Percentiles rank a stretch among this genome's conserved stretches.
Evolutionary conservation across 1,140 invertebrate genomes (phyloP).

Genomic region (Achatina immaculata): DNA sequence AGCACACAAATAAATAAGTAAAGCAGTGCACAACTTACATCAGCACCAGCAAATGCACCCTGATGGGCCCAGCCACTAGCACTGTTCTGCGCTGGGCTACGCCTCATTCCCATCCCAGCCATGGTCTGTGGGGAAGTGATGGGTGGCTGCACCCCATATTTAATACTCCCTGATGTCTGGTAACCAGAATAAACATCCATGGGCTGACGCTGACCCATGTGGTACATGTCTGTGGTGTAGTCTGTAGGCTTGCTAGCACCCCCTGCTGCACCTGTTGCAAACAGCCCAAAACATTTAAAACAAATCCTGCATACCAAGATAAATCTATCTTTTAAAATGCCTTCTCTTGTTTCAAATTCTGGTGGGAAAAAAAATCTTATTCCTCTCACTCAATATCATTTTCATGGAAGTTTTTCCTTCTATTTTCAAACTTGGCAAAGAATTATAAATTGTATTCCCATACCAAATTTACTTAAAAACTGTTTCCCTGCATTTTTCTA

Average conservation of each 20-base stretch:
- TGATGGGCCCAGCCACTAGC: slow-evolving; percentile 33
- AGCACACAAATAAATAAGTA: too few relatives aligned
- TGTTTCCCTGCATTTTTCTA: too few relatives aligned
- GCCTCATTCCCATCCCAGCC: slow-evolving; percentile 46
- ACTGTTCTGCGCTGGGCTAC: slow-evolving; percentile 50
- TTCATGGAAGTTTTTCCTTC: too few relatives aligned
- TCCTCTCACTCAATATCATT: too few relatives aligned
- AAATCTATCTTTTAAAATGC: too few relatives aligned
- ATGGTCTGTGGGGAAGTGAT: slow-evolving; percentile 40
- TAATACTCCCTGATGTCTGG: slow-evolving; percentile 52
- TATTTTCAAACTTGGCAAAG: too few relatives aligned
- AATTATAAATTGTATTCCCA: too few relatives aligned
- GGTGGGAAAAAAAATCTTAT: too few relatives aligned
- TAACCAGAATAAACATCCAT: slow-evolving; percentile 49
- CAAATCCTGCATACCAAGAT: too few relatives aligned
- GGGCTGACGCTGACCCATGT: slow-evolving; percentile 36
- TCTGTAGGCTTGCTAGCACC: slow-evolving; percentile 49
- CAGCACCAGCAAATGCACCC: slow-evolving; percentile 51
- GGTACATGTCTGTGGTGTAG: slow-evolving; percentile 41
- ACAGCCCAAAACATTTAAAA: too few relatives aligned
- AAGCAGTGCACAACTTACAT: slow-evolving; percentile 58
- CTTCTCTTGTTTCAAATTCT: too few relatives aligned
- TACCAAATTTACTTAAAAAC: too few relatives aligned
- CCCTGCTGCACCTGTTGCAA: slow-evolving; percentile 43
- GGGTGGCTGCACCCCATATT: slow-evolving; percentile 57